Evolutionary conservation across 1,140 invertebrate genomes (phyloP).

Genomic region (Drosophila bocqueti): DNA sequence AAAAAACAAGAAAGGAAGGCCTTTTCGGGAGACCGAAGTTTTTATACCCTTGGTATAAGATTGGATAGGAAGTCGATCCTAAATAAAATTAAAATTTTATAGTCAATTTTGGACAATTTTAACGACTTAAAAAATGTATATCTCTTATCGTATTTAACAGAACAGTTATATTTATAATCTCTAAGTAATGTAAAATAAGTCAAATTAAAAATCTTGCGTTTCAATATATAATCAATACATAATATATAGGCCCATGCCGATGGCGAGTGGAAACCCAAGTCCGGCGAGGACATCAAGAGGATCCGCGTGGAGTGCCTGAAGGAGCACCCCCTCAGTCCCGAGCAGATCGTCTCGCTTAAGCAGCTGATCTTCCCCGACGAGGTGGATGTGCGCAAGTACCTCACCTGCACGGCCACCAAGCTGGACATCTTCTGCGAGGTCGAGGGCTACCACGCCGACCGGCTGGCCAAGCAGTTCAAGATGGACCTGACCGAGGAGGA

Average conservation of each 20-base stretch:
- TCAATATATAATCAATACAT: too few species aligned
- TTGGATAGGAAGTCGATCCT: too few species aligned
- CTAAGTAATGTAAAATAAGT: too few species aligned
- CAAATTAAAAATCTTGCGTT: too few species aligned
- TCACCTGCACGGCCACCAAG: slow-evolving; percentile 70
- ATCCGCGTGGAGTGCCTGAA: slow-evolving; percentile 72
- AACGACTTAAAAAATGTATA: too few species aligned
- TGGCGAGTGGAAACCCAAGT: slow-evolving; percentile 69
- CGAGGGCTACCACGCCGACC: slow-evolving; percentile 77
- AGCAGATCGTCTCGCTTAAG: slow-evolving; percentile 66
- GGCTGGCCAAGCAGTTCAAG: slow-evolving; percentile 81
- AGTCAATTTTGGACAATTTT: too few species aligned
- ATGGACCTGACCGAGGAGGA: slow-evolving; percentile 77
- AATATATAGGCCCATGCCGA: slow-evolving; percentile 53
- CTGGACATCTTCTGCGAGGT: slow-evolving; percentile 74
- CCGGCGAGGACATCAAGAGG: slow-evolving; percentile 59
- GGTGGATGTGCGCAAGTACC: slow-evolving; percentile 68
- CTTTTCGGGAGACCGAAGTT: too few species aligned
- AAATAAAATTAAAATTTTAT: too few species aligned
- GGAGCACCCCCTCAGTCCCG: slow-evolving; percentile 53
- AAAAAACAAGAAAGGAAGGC: too few species aligned
- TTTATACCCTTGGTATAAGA: too few species aligned
- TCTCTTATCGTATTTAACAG: too few species aligned
- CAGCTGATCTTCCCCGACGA: slow-evolving; percentile 73
- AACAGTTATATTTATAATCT: too few species aligned